phyloP scores from a whole-genome alignment of 2,797 vertebrate species.

The Uromys caudimaculatus region DNA sequence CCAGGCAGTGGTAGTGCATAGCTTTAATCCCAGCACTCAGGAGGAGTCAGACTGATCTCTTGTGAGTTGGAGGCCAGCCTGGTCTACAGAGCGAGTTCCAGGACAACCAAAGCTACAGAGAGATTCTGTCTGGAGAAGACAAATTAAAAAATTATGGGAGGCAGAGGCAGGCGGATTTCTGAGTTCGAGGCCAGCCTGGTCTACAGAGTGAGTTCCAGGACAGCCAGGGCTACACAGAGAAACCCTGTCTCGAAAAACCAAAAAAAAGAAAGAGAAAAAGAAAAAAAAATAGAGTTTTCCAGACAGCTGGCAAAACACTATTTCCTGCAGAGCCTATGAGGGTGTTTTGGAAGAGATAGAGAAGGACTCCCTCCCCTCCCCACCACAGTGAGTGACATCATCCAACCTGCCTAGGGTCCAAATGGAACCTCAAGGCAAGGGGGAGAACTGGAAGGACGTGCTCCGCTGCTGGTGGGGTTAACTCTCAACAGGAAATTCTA shows the following conservation, averaged over 20 bases:
- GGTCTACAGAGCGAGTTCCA: neutral
- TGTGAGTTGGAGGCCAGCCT: neutral
- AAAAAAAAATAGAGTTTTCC: no score
- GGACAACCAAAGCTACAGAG: neutral
- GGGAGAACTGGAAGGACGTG: fast-evolving
- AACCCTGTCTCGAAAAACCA: no score
- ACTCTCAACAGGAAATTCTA: neutral
- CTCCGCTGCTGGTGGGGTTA: neutral
- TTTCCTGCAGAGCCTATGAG: neutral
- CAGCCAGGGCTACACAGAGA: no score
- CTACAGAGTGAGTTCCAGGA: no score
- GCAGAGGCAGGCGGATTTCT: no score
- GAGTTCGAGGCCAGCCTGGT: no score
- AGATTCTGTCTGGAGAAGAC: neutral
- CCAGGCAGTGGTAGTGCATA: neutral
- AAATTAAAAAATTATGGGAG: neutral
- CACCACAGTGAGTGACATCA: neutral
- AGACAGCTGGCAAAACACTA: neutral
- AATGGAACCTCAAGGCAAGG: neutral
- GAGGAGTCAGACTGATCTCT: neutral
- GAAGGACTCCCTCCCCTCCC: no score
- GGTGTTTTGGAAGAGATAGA: neutral
- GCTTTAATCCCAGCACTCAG: neutral
- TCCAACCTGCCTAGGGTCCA: neutral
- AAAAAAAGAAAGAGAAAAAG: no score